phyloP scores from a whole-genome alignment of 1,140 invertebrate genomes.

The Amphibalanus amphitrite region DNA sequence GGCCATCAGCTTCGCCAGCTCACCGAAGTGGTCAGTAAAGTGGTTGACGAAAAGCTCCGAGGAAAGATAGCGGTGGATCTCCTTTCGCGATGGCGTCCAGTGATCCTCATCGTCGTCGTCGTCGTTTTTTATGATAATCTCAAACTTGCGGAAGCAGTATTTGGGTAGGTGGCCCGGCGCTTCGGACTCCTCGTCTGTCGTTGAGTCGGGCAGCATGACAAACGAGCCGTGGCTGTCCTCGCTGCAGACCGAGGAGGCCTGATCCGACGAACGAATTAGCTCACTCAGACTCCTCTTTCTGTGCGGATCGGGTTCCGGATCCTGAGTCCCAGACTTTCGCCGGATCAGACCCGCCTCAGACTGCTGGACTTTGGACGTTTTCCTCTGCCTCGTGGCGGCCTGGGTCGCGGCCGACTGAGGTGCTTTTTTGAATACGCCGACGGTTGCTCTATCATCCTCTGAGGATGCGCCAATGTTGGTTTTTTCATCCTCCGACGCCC shows the following conservation, averaged over 20 bases:
- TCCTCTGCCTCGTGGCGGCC: no score
- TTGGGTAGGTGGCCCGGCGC: background rate
- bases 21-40: background rate
- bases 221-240: background rate
- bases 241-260: background rate
- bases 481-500: background rate
- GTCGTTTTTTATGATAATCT: conserved; percentile 39
- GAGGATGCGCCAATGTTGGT: background rate
- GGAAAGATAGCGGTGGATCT: conserved; percentile 20
- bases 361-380: no score
- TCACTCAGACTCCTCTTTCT: background rate
- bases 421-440: background rate
- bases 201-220: background rate
- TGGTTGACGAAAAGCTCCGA: background rate
- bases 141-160: background rate
- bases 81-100: conserved; percentile 24
- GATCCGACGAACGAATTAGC: background rate
- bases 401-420: no score
- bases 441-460: background rate
- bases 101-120: conserved; percentile 58
- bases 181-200: background rate
- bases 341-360: no score
- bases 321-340: no score
- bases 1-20: background rate
- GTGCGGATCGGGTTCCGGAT: background rate